Conservation (phyloP, 2,888 invertebrate species). For the Sphinx pinastri region DNA sequence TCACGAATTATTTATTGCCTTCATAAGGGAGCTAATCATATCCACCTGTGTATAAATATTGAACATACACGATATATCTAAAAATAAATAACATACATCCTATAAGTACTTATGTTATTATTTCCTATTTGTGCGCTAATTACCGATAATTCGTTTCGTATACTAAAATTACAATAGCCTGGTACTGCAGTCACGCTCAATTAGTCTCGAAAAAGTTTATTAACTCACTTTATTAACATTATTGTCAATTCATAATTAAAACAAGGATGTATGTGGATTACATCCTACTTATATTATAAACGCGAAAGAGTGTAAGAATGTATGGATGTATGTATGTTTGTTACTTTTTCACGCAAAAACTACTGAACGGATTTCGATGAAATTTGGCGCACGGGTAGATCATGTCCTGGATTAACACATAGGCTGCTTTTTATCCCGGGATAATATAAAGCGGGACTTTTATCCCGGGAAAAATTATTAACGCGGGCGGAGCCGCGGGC, state of each 20-base stretch:
- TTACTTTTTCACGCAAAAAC: too few species aligned
- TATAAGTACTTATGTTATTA: conserved; percentile 33
- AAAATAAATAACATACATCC: conserved; percentile 26
- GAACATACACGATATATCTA: conserved; percentile 10
- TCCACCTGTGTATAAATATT: conserved; percentile 18
- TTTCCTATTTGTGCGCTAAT: conserved; percentile 50
- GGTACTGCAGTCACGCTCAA: conserved; percentile 46
- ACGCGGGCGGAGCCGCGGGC: too few species aligned
- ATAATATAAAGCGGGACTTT: too few species aligned
- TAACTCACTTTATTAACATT: conserved; percentile 44
- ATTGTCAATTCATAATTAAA: conserved; percentile 43
- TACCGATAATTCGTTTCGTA: conserved; percentile 47
- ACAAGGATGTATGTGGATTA: conserved; percentile 6
- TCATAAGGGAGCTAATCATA: conserved; percentile 9
- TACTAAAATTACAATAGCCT: conserved; percentile 43
- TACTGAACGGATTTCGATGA: too few species aligned
- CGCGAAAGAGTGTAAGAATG: too few species aligned
- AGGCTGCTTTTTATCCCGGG: too few species aligned
- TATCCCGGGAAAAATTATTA: too few species aligned
- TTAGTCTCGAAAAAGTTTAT: conserved; percentile 55
- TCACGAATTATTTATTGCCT: conserved; percentile 8
- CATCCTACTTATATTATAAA: too few species aligned
- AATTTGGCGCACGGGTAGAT: too few species aligned
- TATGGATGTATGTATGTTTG: too few species aligned
- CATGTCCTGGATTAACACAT: too few species aligned